A percentile compares a stretch with the other conserved stretches of the same genome.
Evolutionary conservation across 2,797 vertebrate species (phyloP).

Genomic region (Phoxinus dragarum): DNA sequence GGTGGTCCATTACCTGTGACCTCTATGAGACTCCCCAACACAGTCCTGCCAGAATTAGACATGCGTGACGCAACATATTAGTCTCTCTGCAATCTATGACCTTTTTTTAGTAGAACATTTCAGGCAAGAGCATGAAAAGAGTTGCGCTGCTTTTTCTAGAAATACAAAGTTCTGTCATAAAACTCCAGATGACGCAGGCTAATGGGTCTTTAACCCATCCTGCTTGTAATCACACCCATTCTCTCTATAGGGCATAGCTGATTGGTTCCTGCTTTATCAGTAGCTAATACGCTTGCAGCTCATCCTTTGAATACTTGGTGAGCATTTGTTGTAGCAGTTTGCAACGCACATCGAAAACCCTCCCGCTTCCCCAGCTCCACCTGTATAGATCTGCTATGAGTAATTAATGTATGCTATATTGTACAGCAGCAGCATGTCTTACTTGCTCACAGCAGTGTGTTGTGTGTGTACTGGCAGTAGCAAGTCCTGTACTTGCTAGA

Average conservation of each 20-base stretch:
- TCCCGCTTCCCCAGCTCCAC: too few relatives aligned
- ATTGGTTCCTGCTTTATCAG: background rate
- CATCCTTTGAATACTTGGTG: too few relatives aligned
- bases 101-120: background rate
- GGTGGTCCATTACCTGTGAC: constrained; percentile 50
- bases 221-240: background rate
- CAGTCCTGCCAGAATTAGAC: constrained; percentile 19
- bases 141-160: background rate
- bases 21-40: constrained; percentile 20
- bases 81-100: background rate
- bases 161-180: background rate
- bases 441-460: too few relatives aligned
- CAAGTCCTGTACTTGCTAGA: too few relatives aligned
- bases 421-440: too few relatives aligned
- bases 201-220: background rate
- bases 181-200: background rate
- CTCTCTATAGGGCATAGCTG: background rate
- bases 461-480: too few relatives aligned
- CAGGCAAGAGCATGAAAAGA: background rate
- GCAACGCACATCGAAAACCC: too few relatives aligned
- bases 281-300: background rate
- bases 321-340: too few relatives aligned
- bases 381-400: too few relatives aligned
- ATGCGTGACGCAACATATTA: background rate
- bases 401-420: too few relatives aligned